Percentiles rank a stretch among this genome's conserved stretches.
Evolutionary conservation across 2,797 vertebrate genomes (phyloP).

Genomic region (Paramormyrops hopkinsi): DNA sequence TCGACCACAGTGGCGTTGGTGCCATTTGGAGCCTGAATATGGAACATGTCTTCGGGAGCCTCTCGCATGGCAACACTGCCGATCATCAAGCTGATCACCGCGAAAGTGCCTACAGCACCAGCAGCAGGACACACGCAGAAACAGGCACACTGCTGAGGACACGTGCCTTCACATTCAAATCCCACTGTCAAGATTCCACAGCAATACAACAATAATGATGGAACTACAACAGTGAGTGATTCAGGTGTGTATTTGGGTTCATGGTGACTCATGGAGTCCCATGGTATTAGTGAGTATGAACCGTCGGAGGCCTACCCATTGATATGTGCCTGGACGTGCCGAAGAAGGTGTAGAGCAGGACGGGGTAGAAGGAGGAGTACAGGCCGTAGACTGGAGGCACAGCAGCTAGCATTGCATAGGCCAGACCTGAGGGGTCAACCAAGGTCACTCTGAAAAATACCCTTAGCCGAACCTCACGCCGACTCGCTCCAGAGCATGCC

Average conservation of each 20-base stretch:
- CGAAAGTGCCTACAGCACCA: constrained; percentile 80
- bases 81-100: constrained; percentile 94
- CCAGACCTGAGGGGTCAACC: constrained; percentile 68
- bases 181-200: not conserved
- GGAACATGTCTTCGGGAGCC: constrained; percentile 73
- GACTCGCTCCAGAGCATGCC: not conserved
- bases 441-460: not conserved
- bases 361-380: constrained; percentile 95
- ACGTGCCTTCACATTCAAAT: not conserved
- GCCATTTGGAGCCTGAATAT: constrained; percentile 53
- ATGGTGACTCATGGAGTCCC: not conserved
- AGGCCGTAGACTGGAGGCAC: constrained; percentile 90
- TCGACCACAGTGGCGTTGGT: constrained; percentile 66
- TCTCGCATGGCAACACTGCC: constrained; percentile 78
- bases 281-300: not conserved
- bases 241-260: not conserved
- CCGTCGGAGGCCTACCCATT: constrained; percentile 59
- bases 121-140: not conserved
- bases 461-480: not conserved
- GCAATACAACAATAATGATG: not conserved
- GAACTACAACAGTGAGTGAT: not conserved
- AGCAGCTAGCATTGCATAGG: constrained; percentile 87
- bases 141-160: not conserved
- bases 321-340: constrained; percentile 93
- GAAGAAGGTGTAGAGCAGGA: constrained; percentile 89